Evolutionary conservation across 92 coral and sea anemone genomes (phyloP).

Genomic region (Epizoanthus stellaris): DNA sequence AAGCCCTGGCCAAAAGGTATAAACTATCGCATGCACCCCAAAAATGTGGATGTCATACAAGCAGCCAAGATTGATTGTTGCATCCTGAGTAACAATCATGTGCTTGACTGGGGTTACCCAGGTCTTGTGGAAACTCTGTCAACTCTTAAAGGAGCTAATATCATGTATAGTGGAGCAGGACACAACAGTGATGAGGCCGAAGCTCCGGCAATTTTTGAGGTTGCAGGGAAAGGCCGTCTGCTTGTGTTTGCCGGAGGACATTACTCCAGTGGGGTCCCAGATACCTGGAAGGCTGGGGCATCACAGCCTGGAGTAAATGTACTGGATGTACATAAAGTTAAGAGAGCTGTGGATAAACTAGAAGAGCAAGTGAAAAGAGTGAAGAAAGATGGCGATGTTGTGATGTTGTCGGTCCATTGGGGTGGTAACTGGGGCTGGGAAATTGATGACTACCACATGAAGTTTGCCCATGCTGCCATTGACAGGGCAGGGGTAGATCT

Average conservation of each 20-base stretch:
- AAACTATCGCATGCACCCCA: slow-evolving; percentile 89
- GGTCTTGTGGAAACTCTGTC: slow-evolving; percentile 77
- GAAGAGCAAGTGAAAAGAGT: slow-evolving; percentile 50
- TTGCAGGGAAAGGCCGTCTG: slow-evolving; percentile 62
- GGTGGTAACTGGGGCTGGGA: slow-evolving; percentile 95
- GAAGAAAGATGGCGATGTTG: slow-evolving; percentile 72
- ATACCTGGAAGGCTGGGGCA: slow-evolving; percentile 69
- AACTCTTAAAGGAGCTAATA: slow-evolving; percentile 60
- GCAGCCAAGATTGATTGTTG: slow-evolving; percentile 82
- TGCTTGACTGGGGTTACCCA: slow-evolving; percentile 86
- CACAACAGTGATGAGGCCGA: slow-evolving; percentile 59
- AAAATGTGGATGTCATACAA: slow-evolving; percentile 77
- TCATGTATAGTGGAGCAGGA: slow-evolving; percentile 82
- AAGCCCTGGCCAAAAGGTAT: slow-evolving; percentile 92
- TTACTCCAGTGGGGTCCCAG: slow-evolving; percentile 84
- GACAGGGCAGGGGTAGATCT: slow-evolving; percentile 79
- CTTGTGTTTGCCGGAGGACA: slow-evolving; percentile 85
- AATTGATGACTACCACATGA: slow-evolving; percentile 59
- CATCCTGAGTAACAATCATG: slow-evolving; percentile 81
- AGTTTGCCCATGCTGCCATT: slow-evolving; percentile 86
- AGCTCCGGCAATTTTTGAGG: slow-evolving; percentile 76
- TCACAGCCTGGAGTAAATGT: slow-evolving; percentile 75
- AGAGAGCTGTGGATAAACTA: slow-evolving; percentile 53
- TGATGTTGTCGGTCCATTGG: slow-evolving; percentile 81
- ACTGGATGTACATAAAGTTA: slow-evolving; percentile 60